A percentile compares a stretch with the other conserved stretches of the same genome.
Conservation (phyloP, 92 coral and sea anemone genomes). For the Diadumene lineata region DNA sequence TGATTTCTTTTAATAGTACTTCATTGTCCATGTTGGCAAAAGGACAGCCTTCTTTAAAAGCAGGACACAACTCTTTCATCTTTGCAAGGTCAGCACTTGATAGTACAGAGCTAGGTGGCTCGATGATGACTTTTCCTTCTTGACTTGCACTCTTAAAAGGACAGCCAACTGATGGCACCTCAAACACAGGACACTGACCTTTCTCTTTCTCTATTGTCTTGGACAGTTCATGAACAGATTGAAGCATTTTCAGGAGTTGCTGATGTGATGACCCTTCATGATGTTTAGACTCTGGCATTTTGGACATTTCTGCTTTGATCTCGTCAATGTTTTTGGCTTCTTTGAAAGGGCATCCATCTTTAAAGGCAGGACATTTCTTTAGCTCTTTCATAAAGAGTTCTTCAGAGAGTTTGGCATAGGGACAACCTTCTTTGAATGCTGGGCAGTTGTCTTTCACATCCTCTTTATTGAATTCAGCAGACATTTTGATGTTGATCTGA, state of each 20-base stretch:
- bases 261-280: slow-evolving; percentile 66
- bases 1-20: slow-evolving; percentile 62
- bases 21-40: slow-evolving; percentile 74
- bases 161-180: slow-evolving; percentile 65
- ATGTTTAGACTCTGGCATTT: slow-evolving; percentile 74
- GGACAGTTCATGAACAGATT: slow-evolving; percentile 59
- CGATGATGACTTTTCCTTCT: slow-evolving; percentile 66
- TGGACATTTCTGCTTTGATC: slow-evolving; percentile 58
- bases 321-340: slow-evolving; percentile 65
- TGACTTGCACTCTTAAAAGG: slow-evolving; percentile 78
- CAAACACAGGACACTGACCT: slow-evolving; percentile 79
- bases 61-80: slow-evolving; percentile 88
- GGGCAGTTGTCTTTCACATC: slow-evolving; percentile 83
- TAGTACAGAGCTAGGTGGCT: slow-evolving; percentile 66
- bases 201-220: slow-evolving; percentile 61
- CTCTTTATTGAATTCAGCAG: slow-evolving; percentile 34
- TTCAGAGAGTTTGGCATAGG: slow-evolving; percentile 67
- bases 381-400: slow-evolving; percentile 64
- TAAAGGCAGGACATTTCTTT: slow-evolving; percentile 82
- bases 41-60: slow-evolving; percentile 93
- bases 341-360: slow-evolving; percentile 84
- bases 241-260: slow-evolving; percentile 59
- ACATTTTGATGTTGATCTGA: too few species aligned
- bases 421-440: slow-evolving; percentile 94
- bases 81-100: slow-evolving; percentile 62